Percentiles rank a stretch among this genome's conserved stretches.
Conservation (phyloP, 1,140 invertebrate genomes). For the Drosophila athabasca region DNA sequence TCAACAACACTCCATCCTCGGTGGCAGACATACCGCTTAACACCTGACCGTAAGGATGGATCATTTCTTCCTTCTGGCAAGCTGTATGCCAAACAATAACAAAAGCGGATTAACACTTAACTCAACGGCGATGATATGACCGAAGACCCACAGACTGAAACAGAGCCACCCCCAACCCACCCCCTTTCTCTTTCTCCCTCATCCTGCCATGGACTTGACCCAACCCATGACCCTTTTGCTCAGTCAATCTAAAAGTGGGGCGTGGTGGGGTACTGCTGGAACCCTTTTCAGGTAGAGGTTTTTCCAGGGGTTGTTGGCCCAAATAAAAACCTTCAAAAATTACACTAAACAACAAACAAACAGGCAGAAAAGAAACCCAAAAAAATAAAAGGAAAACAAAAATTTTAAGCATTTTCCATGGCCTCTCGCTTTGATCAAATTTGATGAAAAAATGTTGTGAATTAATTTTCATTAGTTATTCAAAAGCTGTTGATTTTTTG, state of each 20-base stretch:
- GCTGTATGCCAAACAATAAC: slow-evolving; percentile 69
- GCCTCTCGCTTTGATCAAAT: slow-evolving; percentile 31
- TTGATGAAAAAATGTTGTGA: slow-evolving; percentile 24
- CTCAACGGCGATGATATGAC: slow-evolving; percentile 69
- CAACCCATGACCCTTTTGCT: slow-evolving; percentile 64
- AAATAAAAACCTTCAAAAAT: slow-evolving; percentile 49
- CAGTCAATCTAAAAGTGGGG: slow-evolving; percentile 62
- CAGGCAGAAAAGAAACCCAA: background rate
- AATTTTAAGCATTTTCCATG: slow-evolving; percentile 41
- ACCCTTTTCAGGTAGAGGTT: slow-evolving; percentile 53
- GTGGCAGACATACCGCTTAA: slow-evolving; percentile 52
- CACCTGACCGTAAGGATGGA: slow-evolving; percentile 41
- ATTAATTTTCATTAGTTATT: slow-evolving; percentile 53
- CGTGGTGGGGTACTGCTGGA: slow-evolving; percentile 4
- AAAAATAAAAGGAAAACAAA: background rate
- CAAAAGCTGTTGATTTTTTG: slow-evolving; percentile 35
- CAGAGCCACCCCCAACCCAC: slow-evolving; percentile 5
- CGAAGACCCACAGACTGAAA: slow-evolving; percentile 19
- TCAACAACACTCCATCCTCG: slow-evolving; percentile 31
- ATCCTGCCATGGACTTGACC: slow-evolving; percentile 33
- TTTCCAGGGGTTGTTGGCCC: slow-evolving; percentile 4
- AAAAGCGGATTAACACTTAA: slow-evolving; percentile 82
- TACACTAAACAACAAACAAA: slow-evolving; percentile 49
- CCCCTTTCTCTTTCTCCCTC: background rate
- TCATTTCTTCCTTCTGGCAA: slow-evolving; percentile 18